phyloP scores from a whole-genome alignment of 92 coral and sea anemone species.

The Montipora capitata region DNA sequence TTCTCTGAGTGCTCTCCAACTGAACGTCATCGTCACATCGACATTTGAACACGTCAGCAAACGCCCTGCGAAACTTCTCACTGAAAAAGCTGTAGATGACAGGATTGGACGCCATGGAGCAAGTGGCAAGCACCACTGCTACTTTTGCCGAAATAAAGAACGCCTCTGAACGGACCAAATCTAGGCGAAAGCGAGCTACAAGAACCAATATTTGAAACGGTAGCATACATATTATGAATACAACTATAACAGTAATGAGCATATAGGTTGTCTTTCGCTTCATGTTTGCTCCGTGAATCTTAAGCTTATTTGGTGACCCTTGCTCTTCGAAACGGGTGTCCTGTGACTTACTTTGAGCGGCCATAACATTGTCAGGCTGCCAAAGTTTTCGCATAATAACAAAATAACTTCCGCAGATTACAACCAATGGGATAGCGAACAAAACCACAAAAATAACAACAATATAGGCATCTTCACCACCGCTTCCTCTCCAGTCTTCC shows the following conservation, averaged over 20 bases:
- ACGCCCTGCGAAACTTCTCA: constrained; percentile 90
- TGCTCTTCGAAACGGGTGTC: background rate
- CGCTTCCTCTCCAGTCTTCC: constrained; percentile 62
- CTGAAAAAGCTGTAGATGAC: constrained; percentile 96
- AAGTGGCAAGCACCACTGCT: constrained; percentile 64
- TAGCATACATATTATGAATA: constrained; percentile 84
- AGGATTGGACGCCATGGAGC: constrained; percentile 92
- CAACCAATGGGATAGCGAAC: constrained; percentile 81
- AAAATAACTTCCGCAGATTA: constrained; percentile 76
- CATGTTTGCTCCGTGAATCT: constrained; percentile 49
- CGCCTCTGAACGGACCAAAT: background rate
- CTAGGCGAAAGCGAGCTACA: constrained; percentile 21
- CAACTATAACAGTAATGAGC: constrained; percentile 87
- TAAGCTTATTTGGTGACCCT: background rate
- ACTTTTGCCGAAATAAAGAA: background rate
- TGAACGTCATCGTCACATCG: constrained; percentile 51
- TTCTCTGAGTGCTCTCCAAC: background rate
- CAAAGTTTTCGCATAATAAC: constrained; percentile 76
- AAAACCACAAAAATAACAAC: constrained; percentile 75
- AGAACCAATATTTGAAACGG: constrained; percentile 81
- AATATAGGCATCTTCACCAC: constrained; percentile 73
- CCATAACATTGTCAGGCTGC: constrained; percentile 68
- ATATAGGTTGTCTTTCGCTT: constrained; percentile 93
- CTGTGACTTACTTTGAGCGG: background rate
- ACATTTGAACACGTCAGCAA: constrained; percentile 84